Evolutionary conservation across 2,113 vertebrate species (phyloP), one percentile per base, ranked within the genome.

Genomic region (Takifugu bimaculatus): DNA sequence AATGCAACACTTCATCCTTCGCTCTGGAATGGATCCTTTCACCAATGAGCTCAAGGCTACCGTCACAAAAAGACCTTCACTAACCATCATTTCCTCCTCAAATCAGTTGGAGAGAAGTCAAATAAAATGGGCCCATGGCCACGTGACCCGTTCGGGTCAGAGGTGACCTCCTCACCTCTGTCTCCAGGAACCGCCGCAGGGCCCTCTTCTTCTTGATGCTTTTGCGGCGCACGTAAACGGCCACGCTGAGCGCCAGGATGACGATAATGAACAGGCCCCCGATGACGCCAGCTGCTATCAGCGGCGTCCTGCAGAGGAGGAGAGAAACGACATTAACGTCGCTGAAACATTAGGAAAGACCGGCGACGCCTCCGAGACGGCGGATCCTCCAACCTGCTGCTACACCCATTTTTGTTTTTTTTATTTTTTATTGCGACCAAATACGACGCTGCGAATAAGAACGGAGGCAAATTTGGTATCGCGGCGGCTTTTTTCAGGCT

Each of bases 151-250:
- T 1, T 20, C 20, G 20, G 20, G 20, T 20, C 20, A 20, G 20
- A 20, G 20, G 20, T 20, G 20, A 6, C 29, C 39, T 51, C 48
- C 86, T 92, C 68, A 99, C 97, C 95, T 99, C 97, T 0, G 97
- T 99, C 85, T 99, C 97, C 63, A 99, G 74, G 80, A 99, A 98
- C 42, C 97, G 91, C 2, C 97, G 78, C 68, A 99, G 65, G 0
- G 96, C 95, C 74, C 97, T 91, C 87, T 99, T 99, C 92, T 98
- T 99, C 82, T 96, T 98, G 84, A 99, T 99, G 85, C 94, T 96
- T 26, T 96, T 96, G 39, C 97, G 92, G 13, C 96, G 91, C 9
- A 93, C 90, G 0, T 94, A 96, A 25, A 99, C 94, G 0, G 96
- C 95, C 52, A 96, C 93, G 0, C 93, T 93, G 66, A 99, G 90